Evolutionary conservation across 2,888 invertebrate species (phyloP), one percentile per base, ranked within the genome.

Genomic region (Biston betularia): DNA sequence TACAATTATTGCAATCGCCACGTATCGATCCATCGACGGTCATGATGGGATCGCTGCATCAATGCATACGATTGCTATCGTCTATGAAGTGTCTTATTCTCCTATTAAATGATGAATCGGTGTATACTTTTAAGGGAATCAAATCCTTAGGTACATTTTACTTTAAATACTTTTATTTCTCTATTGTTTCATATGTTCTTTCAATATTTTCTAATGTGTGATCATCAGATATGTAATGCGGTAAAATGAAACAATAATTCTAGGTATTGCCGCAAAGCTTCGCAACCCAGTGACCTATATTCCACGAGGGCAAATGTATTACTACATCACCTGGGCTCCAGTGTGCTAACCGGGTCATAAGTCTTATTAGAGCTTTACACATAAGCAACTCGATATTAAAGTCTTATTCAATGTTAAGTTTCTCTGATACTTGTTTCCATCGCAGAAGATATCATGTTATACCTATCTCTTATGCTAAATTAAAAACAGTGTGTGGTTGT

Each of bases 201-300:
- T 10, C 14, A 14, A 10, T 14, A 52, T n/a, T 52, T 50, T n/a
- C 6, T 3, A n/a, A 52, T 52, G 50, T 9, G 3, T 33, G 45
- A 38, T 57, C 40, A 58, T 49, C 45, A 56, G 15, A n/a, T 33
- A n/a, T 49, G 48, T 35, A 57, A 38, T 40, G 52, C 38, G 3
- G 24, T 12, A 60, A 24, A 7, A 49, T 45, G 10, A 38, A 58
- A n/a, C n/a, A n/a, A 45, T 42, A 56, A 49, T 52, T 64, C 63
- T 60, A 63, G 53, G 50, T 68, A 55, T 69, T 67, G 56, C 62
- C 58, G 75, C 73, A 71, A 70, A 72, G 54, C 65, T 64, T 57
- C 69, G 76, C 64, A 78, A 79, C 78, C 78, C 63, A 76, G 66
- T 82, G 81, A 83, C 84, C 84, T 72, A 80, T 73, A 77, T 83